Percentiles rank a stretch among this genome's conserved stretches.
phyloP scores from a whole-genome alignment of 2,797 vertebrate genomes.

The Cichlasoma orientale region DNA sequence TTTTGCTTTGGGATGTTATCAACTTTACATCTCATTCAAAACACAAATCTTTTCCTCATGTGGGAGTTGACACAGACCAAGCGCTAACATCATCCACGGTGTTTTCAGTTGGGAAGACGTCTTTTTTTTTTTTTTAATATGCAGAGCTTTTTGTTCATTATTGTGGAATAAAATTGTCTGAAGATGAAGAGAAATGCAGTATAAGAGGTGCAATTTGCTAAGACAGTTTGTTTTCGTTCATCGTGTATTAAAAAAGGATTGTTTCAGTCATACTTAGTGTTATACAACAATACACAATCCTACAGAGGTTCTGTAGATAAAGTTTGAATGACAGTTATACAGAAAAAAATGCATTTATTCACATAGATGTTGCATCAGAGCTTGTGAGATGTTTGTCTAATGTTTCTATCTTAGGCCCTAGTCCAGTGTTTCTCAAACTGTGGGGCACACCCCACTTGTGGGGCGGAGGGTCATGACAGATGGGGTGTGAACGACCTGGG shows the following conservation, averaged over 20 bases:
- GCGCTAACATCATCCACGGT: background rate
- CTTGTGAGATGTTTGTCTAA: background rate
- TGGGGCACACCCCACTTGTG: no score
- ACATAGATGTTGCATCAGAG: background rate
- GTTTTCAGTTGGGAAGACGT: background rate
- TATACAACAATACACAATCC: background rate
- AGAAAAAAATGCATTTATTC: background rate
- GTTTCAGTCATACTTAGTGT: background rate
- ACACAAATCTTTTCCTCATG: slow-evolving; percentile 9
- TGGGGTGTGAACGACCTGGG: no score
- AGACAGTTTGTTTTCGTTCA: background rate
- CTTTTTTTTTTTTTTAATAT: background rate
- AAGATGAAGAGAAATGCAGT: background rate
- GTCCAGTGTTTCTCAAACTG: no score
- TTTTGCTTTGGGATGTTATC: slow-evolving; percentile 33
- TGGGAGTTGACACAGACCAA: background rate
- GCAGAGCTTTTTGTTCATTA: background rate
- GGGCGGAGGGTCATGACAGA: no score
- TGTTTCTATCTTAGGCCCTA: background rate
- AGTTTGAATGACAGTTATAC: accelerated
- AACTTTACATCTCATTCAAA: slow-evolving; percentile 20
- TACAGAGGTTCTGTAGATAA: background rate
- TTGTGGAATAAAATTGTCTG: background rate
- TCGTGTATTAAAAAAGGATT: background rate
- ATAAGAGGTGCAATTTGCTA: background rate